Evolutionary conservation across 2,113 vertebrate genomes (phyloP).

Genomic region (Solea solea): DNA sequence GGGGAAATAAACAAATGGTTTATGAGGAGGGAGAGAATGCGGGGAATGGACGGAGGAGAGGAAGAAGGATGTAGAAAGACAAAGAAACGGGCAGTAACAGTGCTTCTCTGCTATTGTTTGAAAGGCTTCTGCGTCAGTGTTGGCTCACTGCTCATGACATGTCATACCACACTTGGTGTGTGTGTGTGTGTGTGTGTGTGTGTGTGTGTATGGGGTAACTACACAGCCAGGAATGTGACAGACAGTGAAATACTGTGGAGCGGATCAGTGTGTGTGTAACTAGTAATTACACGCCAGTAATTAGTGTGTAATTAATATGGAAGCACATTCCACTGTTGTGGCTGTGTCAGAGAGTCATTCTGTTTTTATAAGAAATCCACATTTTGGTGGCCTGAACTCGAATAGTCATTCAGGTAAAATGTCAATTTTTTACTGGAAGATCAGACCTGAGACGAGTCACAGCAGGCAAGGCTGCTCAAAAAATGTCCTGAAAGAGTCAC

Average conservation of each 20-base stretch:
- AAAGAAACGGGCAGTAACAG: slow-evolving; percentile 17
- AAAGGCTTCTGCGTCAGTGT: slow-evolving; percentile 49
- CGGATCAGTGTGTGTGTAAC: slow-evolving; percentile 20
- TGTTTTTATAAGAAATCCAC: not conserved
- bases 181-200: slow-evolving; percentile 52
- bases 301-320: slow-evolving; percentile 48
- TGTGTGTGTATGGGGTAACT: slow-evolving; percentile 48
- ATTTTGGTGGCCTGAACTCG: not conserved
- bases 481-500: no score
- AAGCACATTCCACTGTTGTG: slow-evolving; percentile 27
- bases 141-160: slow-evolving; percentile 53
- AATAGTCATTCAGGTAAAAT: not conserved
- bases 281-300: slow-evolving; percentile 48
- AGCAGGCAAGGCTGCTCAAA: no score
- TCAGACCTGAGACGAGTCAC: not conserved
- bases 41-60: not conserved
- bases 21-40: not conserved
- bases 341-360: slow-evolving; percentile 14
- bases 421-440: not conserved
- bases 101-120: slow-evolving; percentile 66
- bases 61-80: not conserved
- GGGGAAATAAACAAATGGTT: not conserved
- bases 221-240: slow-evolving; percentile 57
- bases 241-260: slow-evolving; percentile 43
- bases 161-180: slow-evolving; percentile 47